A percentile compares a stretch with the other conserved stretches of the same genome.
phyloP scores from a whole-genome alignment of 2,888 invertebrate species.

The Drosophila macrospina region DNA sequence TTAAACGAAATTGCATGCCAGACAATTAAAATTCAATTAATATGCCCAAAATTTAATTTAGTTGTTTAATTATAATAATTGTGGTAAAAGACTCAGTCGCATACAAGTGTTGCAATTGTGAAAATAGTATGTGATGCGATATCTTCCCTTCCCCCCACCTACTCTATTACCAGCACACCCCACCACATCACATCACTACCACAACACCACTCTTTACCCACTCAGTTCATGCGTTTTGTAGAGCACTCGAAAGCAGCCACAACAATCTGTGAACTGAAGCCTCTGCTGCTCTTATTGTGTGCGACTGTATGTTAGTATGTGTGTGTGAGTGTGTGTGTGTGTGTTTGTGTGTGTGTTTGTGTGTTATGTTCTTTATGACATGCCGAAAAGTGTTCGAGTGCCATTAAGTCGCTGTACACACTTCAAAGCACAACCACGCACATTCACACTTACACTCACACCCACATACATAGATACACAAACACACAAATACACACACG shows the following conservation, averaged over 20 bases:
- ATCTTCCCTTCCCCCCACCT: not conserved
- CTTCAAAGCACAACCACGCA: slow-evolving; percentile 53
- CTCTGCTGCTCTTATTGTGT: slow-evolving; percentile 54
- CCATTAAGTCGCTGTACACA: slow-evolving; percentile 74
- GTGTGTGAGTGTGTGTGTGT: slow-evolving; percentile 32
- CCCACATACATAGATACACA: slow-evolving; percentile 28
- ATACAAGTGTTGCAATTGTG: slow-evolving; percentile 36
- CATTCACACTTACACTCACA: slow-evolving; percentile 18
- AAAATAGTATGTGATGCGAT: slow-evolving; percentile 18
- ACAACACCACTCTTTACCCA: slow-evolving; percentile 16
- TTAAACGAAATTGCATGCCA: slow-evolving; percentile 44
- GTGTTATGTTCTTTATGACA: slow-evolving; percentile 73
- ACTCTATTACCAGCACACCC: not conserved
- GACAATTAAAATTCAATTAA: slow-evolving; percentile 74
- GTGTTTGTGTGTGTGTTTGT: slow-evolving; percentile 25
- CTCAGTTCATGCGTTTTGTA: slow-evolving; percentile 48
- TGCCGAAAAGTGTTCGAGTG: slow-evolving; percentile 78
- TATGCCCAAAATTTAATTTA: slow-evolving; percentile 64
- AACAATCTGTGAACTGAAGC: slow-evolving; percentile 57
- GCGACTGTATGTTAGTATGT: slow-evolving; percentile 16
- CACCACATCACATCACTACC: not conserved
- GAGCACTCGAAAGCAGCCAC: slow-evolving; percentile 63
- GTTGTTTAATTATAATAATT: slow-evolving; percentile 56
- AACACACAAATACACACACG: slow-evolving; percentile 1
- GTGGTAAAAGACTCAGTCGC: slow-evolving; percentile 36